Evolutionary conservation across 92 coral and sea anemone genomes (phyloP), one percentile per base, ranked within the genome.

Genomic region (Desmophyllum pertusum): DNA sequence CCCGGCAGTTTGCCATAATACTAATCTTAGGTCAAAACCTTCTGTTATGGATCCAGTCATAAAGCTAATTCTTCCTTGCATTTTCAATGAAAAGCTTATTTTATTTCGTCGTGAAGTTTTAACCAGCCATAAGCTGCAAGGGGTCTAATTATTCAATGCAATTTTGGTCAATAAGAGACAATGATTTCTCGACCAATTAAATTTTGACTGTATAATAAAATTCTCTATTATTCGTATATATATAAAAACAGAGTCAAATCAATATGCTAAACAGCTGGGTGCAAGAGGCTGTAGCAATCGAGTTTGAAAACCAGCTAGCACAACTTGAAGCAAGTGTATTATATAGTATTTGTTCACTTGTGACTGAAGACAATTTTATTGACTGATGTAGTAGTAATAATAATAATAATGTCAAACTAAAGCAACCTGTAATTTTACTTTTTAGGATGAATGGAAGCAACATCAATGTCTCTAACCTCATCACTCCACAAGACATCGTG

Each of bases 401-500:
- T 50, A 50, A 1, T 15, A 27, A 11, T 6, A 1, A 5, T n/a
- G 2, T 25, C 35, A 4, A 17, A 15, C 42, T 17, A 5, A 17
- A 18, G 45, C 3, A 18, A 37, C 11, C 42, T 67, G n/a, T 21
- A 18, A 5, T 7, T 67, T 50, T 45, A 11, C 11, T 50, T 50
- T 50, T 50, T 21, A 50, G 23, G 15, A 50, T 50, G 55, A 50
- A 50, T 21, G 55, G 15, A 50, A 50, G n/a, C n/a, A n/a, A n/a
- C n/a, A n/a, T n/a, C n/a, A n/a, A n/a, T n/a, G n/a, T n/a, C n/a
- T n/a, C n/a, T n/a, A n/a, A n/a, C n/a, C n/a, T n/a, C 45, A 53
- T 71, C 61, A 27, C 79, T 6, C 7, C 37, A 39, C 59, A 50
- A 37, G 85, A 71, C 25, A 78, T 86, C 48, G 64, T 86, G 14